A percentile compares a stretch with the other conserved stretches of the same genome.
Conservation (phyloP, 2,888 invertebrate species). For the Bembecia ichneumoniformis region DNA sequence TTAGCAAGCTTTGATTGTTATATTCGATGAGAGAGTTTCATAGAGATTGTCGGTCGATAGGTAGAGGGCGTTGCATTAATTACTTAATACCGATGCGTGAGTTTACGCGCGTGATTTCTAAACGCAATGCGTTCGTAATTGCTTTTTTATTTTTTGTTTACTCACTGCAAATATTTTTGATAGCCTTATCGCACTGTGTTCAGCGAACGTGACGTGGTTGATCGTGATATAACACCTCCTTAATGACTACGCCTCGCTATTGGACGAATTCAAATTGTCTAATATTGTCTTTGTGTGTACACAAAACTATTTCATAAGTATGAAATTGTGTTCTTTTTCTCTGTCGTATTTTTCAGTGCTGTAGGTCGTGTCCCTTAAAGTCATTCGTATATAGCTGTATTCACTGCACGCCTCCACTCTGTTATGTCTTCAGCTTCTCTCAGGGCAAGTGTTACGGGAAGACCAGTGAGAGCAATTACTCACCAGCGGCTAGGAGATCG, state of each 20-base stretch:
- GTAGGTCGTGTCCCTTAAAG: too few species aligned
- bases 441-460: too few species aligned
- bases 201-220: slow-evolving; percentile 57
- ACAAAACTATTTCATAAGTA: too few species aligned
- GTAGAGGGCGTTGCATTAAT: slow-evolving; percentile 47
- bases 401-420: too few species aligned
- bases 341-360: too few species aligned
- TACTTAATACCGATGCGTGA: slow-evolving; percentile 67
- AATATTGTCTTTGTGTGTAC: too few species aligned
- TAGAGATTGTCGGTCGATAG: slow-evolving; percentile 59
- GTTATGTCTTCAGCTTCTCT: too few species aligned
- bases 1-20: slow-evolving; percentile 41
- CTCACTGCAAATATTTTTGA: slow-evolving; percentile 51
- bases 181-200: slow-evolving; percentile 55
- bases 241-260: slow-evolving; percentile 6
- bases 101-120: slow-evolving; percentile 59
- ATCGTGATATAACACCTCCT: slow-evolving; percentile 23
- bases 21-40: slow-evolving; percentile 44
- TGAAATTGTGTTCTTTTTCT: too few species aligned
- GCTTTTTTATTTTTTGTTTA: slow-evolving; percentile 44
- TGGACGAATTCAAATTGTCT: neutral
- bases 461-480: too few species aligned
- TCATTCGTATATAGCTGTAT: too few species aligned
- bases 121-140: slow-evolving; percentile 48
- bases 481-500: too few species aligned